Conservation (phyloP, 2,113 vertebrate genomes). For the Chascanopsetta lugubris region DNA sequence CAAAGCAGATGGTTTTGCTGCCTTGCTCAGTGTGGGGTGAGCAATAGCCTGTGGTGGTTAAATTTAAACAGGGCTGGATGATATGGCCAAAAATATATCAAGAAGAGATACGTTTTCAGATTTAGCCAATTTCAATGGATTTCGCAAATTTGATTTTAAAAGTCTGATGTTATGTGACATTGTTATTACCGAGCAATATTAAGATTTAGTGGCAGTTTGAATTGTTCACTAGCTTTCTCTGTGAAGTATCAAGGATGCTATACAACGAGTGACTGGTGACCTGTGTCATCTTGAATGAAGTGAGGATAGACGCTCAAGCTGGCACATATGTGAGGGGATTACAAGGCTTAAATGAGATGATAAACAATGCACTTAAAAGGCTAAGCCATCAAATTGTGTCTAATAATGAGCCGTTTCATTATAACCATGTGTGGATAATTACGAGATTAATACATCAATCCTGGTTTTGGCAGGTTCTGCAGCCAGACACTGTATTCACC, state of each 20-base stretch:
- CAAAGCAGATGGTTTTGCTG: neutral
- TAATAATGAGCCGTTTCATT: constrained; percentile 75
- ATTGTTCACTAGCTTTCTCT: neutral
- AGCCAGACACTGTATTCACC: constrained; percentile 63
- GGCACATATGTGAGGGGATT: constrained; percentile 24
- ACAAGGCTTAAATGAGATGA: constrained; percentile 35
- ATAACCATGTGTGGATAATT: constrained; percentile 77
- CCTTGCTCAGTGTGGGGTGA: neutral
- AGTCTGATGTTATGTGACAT: neutral
- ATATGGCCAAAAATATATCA: neutral
- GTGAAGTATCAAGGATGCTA: too few relatives aligned
- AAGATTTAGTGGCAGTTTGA: neutral
- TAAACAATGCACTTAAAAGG: constrained; percentile 50
- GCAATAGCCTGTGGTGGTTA: neutral
- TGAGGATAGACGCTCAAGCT: constrained; percentile 9
- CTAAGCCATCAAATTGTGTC: constrained; percentile 72
- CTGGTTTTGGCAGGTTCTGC: constrained; percentile 67
- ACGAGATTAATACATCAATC: constrained; percentile 76
- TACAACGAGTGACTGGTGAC: neutral
- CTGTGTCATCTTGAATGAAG: constrained; percentile 23
- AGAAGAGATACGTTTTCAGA: neutral
- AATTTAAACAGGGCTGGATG: neutral
- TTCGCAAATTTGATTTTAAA: too few relatives aligned
- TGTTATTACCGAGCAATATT: too few relatives aligned
- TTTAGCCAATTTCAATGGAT: too few relatives aligned